Evolutionary conservation across 2,888 invertebrate species (phyloP), one percentile per base, ranked within the genome.

Genomic region (Drosophila austrosaltans): DNA sequence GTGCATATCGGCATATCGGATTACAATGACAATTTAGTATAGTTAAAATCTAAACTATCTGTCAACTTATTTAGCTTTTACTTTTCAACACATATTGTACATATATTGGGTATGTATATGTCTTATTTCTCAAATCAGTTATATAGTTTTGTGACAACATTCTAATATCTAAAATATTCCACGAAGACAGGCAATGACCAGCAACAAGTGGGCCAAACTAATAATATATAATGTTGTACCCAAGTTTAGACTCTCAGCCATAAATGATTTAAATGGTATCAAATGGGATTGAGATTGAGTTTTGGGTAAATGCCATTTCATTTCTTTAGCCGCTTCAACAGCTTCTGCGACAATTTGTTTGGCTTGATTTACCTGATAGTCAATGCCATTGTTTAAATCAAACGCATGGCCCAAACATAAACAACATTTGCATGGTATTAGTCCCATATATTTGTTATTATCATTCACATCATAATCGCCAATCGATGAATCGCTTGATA

Each of bases 101-200:
- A 28, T 28, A 28, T 28, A 28, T 28, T 28, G 28, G 2, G 4
- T 28, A 28, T 28, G 4, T 3, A 28, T 28, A 28, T 28, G 32
- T 32, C 32, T 32, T 32, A 32, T 32, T 32, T 32, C 32, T 32
- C 6, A 42, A 25, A 59, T 42, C 42, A 60, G 16, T 25, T 12
- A 8, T n/a, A n/a, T 7, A 7, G 16, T 8, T 30, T 36, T 44
- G 32, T n/a, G 10, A 16, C 30, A 20, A 30, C 30, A 30, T 30
- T 30, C 1, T 2, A 36, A 36, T 28, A n/a, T 30, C 7, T 78
- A 80, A 1, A 72, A 25, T 2, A 66, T 0, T 7, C 71, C 66
- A 6, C 82, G 79, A 1, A 83, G 39, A n/a, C 69, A 68, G 7
- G 63, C 58, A 22, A 78, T 57, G 0, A 69, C 48, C 20, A 72